Conservation (phyloP, 2,797 vertebrate species). For the Rousettus madagascariensis region DNA sequence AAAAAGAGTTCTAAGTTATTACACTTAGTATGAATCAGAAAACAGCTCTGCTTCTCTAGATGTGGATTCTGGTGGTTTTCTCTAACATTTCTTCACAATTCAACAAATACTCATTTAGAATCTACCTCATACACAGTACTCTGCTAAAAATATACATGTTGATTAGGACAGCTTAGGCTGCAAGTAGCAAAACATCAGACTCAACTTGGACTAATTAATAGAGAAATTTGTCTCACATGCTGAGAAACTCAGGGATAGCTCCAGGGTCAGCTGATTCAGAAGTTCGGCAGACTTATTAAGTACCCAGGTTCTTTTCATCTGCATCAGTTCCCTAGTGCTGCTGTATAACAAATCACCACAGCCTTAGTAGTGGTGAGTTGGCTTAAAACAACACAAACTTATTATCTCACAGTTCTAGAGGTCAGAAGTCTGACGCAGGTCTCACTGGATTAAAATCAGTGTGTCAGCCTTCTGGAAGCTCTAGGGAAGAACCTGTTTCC, state of each 20-base stretch:
- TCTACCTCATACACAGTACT: not conserved
- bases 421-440: not conserved
- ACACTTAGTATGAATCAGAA: conserved; percentile 37
- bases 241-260: not conserved
- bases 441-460: not conserved
- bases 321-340: not conserved
- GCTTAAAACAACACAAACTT: not conserved
- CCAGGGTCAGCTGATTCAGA: not conserved
- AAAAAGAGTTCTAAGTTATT: conserved; percentile 39
- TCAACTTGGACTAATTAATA: not conserved
- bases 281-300: not conserved
- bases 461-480: not conserved
- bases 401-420: not conserved
- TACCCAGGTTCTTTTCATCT: not conserved
- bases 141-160: not conserved
- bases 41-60: conserved; percentile 56
- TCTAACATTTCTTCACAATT: not conserved
- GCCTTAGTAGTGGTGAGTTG: not conserved
- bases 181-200: not conserved
- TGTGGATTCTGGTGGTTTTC: not conserved
- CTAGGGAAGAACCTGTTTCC: not conserved
- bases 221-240: not conserved
- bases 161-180: not conserved
- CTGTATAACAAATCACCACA: not conserved
- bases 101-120: not conserved